A percentile compares a stretch with the other conserved stretches of the same genome.
Evolutionary conservation across 2,113 vertebrate genomes (phyloP).

Genomic region (Amia ocellicauda): DNA sequence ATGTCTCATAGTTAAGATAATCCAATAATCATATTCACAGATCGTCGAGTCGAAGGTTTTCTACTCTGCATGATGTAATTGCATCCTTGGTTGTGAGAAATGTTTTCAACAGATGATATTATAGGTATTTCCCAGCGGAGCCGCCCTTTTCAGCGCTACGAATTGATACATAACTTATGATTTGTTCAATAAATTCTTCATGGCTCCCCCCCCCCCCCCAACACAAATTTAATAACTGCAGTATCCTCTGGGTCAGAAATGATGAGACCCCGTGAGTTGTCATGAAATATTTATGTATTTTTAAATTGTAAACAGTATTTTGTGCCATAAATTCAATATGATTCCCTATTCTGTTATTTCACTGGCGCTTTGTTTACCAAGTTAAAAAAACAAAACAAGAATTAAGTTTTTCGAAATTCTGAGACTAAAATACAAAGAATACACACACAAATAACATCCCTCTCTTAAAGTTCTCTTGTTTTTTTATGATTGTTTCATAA

Average conservation of each 20-base stretch:
- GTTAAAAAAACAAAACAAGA: background rate
- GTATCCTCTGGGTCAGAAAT: constrained; percentile 27
- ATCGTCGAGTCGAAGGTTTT: background rate
- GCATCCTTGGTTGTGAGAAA: background rate
- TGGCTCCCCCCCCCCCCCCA: constrained; percentile 26
- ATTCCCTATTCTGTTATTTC: background rate
- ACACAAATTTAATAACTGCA: constrained; percentile 33
- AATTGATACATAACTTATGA: constrained; percentile 29
- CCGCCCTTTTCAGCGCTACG: constrained; percentile 18
- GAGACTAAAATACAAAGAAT: background rate
- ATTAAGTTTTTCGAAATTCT: background rate
- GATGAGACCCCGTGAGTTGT: constrained; percentile 22
- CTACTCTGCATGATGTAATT: background rate
- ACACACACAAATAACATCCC: too few relatives aligned
- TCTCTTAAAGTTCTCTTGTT: too few relatives aligned
- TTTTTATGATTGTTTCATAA: too few relatives aligned
- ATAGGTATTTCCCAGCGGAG: constrained; percentile 15
- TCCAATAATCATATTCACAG: background rate
- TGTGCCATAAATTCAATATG: constrained; percentile 17
- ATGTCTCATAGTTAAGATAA: background rate
- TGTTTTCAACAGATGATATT: background rate
- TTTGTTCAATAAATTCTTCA: constrained; percentile 29
- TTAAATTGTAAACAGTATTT: constrained; percentile 43
- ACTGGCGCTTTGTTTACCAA: background rate
- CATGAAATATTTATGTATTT: constrained; percentile 40